Evolutionary conservation across 2,113 vertebrate species (phyloP).

Genomic region (Alectura lathami): DNA sequence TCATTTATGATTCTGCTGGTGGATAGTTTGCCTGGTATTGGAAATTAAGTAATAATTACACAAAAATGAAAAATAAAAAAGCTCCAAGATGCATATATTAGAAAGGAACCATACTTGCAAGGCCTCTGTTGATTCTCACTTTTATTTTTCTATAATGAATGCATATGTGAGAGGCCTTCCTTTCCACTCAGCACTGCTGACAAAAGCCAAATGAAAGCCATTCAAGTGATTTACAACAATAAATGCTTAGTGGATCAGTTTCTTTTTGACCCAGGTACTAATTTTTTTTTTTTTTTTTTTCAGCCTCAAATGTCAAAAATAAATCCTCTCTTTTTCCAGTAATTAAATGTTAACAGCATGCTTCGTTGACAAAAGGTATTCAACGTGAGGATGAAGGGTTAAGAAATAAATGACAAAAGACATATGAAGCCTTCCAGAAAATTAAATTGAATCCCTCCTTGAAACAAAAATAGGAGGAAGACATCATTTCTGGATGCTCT

Average conservation of each 20-base stretch:
- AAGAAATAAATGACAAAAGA: neutral
- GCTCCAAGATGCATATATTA: neutral
- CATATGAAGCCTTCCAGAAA: neutral
- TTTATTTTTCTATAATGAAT: neutral
- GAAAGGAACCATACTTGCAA: neutral
- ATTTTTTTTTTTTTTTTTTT: slow-evolving; percentile 15
- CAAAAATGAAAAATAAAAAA: neutral
- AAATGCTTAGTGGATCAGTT: neutral
- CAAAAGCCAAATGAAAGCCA: neutral
- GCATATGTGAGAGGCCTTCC: neutral
- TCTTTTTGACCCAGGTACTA: neutral
- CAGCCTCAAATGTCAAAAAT: neutral
- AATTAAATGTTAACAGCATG: neutral
- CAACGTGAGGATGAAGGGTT: neutral
- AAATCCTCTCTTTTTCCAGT: neutral
- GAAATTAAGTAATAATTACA: neutral
- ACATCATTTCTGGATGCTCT: neutral
- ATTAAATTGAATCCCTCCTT: neutral
- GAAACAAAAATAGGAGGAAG: neutral
- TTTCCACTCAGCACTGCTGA: neutral
- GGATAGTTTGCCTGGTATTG: neutral
- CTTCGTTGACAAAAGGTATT: neutral
- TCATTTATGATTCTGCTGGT: neutral
- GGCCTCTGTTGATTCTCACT: neutral
- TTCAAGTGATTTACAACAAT: neutral